These are phyloP conservation scores for Coregonus sp. DNA, from an alignment of 2,797 vertebrate species.

Conservation along the genomic window DNA sequence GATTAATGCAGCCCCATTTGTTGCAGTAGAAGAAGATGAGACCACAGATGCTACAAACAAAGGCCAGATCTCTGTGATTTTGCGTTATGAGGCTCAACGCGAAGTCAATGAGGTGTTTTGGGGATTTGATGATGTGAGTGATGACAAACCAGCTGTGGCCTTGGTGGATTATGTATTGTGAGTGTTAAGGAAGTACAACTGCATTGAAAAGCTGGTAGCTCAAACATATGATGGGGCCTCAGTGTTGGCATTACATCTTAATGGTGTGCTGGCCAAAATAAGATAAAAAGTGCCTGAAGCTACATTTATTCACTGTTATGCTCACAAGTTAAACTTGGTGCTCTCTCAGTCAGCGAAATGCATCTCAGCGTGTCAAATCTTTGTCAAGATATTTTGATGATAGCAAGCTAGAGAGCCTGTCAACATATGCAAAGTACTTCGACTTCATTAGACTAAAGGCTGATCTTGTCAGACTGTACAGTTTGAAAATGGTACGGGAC, in stretches of 20 bases:
- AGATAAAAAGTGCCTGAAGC: constrained; percentile 17
- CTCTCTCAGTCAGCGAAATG: constrained; percentile 33
- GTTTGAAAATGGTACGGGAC: too few relatives aligned
- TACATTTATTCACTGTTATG: constrained; percentile 27
- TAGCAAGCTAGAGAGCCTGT: too few relatives aligned
- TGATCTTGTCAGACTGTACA: too few relatives aligned
- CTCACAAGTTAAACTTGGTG: constrained; percentile 36
- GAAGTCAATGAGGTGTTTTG: constrained; percentile 4
- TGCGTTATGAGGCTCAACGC: neutral
- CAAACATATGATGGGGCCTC: constrained; percentile 15
- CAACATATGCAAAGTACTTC: too few relatives aligned
- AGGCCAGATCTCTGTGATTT: constrained; percentile 5
- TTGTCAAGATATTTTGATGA: too few relatives aligned
- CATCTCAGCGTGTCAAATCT: neutral
- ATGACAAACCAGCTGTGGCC: constrained; percentile 12
- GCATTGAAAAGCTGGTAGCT: constrained; percentile 25
- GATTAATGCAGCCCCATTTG: constrained; percentile 25
- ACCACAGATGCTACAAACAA: constrained; percentile 23
- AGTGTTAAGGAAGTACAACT: constrained; percentile 19
- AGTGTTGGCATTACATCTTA: constrained; percentile 38
- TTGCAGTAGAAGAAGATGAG: constrained; percentile 28
- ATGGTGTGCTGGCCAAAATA: constrained; percentile 19
- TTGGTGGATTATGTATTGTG: constrained; percentile 3
- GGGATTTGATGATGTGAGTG: constrained; percentile 25
- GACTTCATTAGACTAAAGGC: too few relatives aligned